Evolutionary conservation across 2,888 invertebrate species (phyloP), one percentile per base, ranked within the genome.

Genomic region (Orchesella flavescens): DNA sequence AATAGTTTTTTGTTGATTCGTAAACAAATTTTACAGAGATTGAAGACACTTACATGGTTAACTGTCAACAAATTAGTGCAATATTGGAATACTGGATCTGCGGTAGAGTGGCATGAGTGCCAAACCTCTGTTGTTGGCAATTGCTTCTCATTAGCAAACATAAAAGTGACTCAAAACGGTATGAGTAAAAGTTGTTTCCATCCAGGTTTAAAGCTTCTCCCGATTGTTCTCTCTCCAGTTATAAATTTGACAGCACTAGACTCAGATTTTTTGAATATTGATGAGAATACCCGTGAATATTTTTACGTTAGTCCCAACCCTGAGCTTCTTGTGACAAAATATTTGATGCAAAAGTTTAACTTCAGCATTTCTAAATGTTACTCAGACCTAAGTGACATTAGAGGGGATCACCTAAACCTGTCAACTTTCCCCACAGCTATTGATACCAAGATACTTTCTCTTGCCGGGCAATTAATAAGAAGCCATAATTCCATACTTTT

Each of bases 321-420:
- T 15, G 5, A 49, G 0, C 61, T 77, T 4, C 43, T 77, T n/a
- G 59, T 69, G 5, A 44, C 46, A 7, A 65, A 77, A 15, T 77
- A 77, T 17, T 61, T 77, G 13, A 68, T 77, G 69, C 55, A 69
- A 13, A 68, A 49, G 0, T 19, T 69, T 15, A 77, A 77, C 53
- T 23, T 77, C 1, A 77, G 77, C 24, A 46, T 77, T n/a, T 10
- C 44, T 5, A 69, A 59, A 13, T 77, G 77, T 43, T 77, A 15
- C 10, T 7, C n/a, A n/a, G 5, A 49, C 10, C 7, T 34, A 7
- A 7, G 1, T 49, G 49, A 49, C 10, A 12, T 15, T 15, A 49
- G 34, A 34, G 34, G 34, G 7, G 34, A 49, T 49, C 10, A 49
- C 10, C 2, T 13, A 21, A 61, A 15, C 12, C n/a, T 13, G 12